Conservation (phyloP, 2,888 invertebrate genomes). For the Rhaphigaster nebulosa region DNA sequence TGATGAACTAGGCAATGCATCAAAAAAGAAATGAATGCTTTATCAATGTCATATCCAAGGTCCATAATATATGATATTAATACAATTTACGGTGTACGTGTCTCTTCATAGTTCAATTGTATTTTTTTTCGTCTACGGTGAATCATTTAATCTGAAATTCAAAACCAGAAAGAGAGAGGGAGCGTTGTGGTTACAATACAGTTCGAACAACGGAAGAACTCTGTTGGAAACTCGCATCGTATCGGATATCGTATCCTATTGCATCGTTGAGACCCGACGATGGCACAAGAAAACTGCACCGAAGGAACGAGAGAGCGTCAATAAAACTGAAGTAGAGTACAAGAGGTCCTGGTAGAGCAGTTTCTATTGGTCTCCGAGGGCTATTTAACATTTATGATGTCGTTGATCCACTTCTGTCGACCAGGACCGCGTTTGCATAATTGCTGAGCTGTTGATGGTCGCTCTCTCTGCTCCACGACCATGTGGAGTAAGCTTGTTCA, state of each 20-base stretch:
- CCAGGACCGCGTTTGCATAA: not conserved
- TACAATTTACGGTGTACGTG: too few relatives aligned
- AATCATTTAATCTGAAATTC: too few relatives aligned
- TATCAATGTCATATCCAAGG: too few relatives aligned
- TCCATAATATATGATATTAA: too few relatives aligned
- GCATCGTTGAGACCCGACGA: not conserved
- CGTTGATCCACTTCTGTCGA: not conserved
- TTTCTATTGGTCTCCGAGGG: not conserved
- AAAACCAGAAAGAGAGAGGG: too few relatives aligned
- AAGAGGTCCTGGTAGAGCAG: not conserved
- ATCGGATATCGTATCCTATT: not conserved
- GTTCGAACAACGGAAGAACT: too few relatives aligned
- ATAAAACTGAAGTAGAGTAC: not conserved
- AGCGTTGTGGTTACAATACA: too few relatives aligned
- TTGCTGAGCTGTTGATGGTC: not conserved
- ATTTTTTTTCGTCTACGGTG: too few relatives aligned
- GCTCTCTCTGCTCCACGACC: not conserved
- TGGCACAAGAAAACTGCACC: not conserved
- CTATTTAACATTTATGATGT: not conserved
- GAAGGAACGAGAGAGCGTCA: not conserved
- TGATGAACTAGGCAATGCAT: too few relatives aligned
- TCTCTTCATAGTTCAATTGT: too few relatives aligned
- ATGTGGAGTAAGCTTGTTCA: not conserved
- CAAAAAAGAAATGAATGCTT: too few relatives aligned
- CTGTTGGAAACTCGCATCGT: not conserved